Evolutionary conservation across 2,797 vertebrate species (phyloP), one percentile per base, ranked within the genome.

Genomic region (Sciurus vulgaris): DNA sequence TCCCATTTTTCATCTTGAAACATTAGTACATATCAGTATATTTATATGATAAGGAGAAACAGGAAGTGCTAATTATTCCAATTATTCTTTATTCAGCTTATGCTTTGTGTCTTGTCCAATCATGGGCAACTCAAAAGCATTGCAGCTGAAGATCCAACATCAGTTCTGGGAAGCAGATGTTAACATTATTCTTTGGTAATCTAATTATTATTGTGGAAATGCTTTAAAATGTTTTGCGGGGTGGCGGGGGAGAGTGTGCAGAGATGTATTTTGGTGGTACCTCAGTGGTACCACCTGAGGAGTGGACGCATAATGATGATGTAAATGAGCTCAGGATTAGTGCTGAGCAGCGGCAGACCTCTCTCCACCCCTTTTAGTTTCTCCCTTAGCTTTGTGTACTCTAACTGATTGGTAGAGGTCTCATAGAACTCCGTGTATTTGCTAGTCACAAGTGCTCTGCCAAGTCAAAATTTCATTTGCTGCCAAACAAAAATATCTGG

Each of bases 401-500:
- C 11, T 28, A 33, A 8, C 18, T 87, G 73, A 86, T 74, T 78
- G 72, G 44, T 56, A 59, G 61, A 51, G 20, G 4, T 3, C 91
- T 51, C 38, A 13, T 38, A 26, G 33, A 74, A 77, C n/a, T 83
- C 24, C 3, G 11, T 61, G 11, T 92, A 70, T 69, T 77, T 92
- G 67, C 51, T 79, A 67, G 59, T 38, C 18, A 12, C 26, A 91
- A 93, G 33, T 12, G 18, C 30, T 95, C 65, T 95, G 89, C 49
- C 54, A 96, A 93, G 30, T 78, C 35, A 91, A 96, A 94, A 91
- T 91, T 81, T 54, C 44, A 81, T 87, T 88, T 91, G 44, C 47
- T 94, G 51, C 18, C 86, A 88, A 93, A 38, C 4, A 74, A 89
- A 89, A 82, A 84, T 63, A 65, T 76, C 28, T 86, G 70, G 12